Base-by-base conservation (phyloP, 2,888 invertebrate species). In the Deroplatys truncata region DNA sequence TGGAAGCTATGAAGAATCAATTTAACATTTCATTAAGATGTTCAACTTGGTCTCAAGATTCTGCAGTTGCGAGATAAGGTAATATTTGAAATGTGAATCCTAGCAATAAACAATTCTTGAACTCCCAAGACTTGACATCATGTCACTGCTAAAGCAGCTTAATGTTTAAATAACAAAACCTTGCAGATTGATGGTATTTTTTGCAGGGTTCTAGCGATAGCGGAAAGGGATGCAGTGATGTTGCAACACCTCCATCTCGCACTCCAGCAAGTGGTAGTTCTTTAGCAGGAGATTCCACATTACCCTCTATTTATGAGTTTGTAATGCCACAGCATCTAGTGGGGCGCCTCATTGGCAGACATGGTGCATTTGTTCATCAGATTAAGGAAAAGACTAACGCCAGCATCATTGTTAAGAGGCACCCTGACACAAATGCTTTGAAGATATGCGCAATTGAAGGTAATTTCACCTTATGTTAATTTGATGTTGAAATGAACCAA, bases 391-490 rank as follows among this genome's bases (percentile, higher is more conserved):
- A 96, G 93, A 97, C 98, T 2, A 96, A 96, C 91, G 97, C 98
- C 29, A 96, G 95, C 92, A 96, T 98, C 88, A 94, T 96, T 91
- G 95, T 99, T n/a, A 96, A 96, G 92, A 95, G 96, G 92, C 97
- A 98, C 94, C 97, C 97, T 25, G 95, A 95, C 91, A 95, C 96
- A 90, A 94, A 95, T 20, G 96, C 97, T 92, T 94, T 96, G 92
- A 98, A 98, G 94, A 95, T 98, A 91, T 98, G 98, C 94, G 95
- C 96, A 91, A 95, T 98, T 92, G 97, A 97, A 95, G 98, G 97
- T 96, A 93, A 92, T 92, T 91, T 43, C 25, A 28, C 28, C 84
- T 84, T 88, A 83, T 5, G 9, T 25, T 35, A 31, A 35, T 43
- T 35, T 35, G 13, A 13, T 43, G 13, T 1, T 43, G 43, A 43